phyloP scores from a whole-genome alignment of 1,140 invertebrate genomes.

The Atta colombica region DNA sequence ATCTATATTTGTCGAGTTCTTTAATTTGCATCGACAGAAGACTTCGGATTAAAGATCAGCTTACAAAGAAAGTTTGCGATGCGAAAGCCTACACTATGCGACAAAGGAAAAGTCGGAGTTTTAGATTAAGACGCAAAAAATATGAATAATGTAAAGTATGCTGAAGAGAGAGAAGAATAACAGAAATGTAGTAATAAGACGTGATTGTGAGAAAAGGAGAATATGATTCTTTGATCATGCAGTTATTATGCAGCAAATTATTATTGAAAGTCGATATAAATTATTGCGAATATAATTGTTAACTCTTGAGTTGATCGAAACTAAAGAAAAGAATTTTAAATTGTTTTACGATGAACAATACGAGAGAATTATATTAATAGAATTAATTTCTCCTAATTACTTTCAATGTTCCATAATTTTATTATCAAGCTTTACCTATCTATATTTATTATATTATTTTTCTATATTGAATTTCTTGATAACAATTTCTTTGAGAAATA shows the following conservation, averaged over 20 bases:
- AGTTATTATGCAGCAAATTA: slow-evolving; percentile 3
- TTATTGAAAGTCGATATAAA: slow-evolving; percentile 13
- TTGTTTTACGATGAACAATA: neutral
- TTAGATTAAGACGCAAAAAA: slow-evolving; percentile 40
- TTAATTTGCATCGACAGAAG: slow-evolving; percentile 41
- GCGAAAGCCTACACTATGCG: neutral
- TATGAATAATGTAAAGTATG: slow-evolving; percentile 40
- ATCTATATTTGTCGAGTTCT: slow-evolving; percentile 23
- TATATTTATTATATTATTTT: neutral
- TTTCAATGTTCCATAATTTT: neutral
- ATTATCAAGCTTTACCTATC: neutral
- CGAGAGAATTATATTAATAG: neutral
- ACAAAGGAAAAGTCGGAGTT: slow-evolving; percentile 49
- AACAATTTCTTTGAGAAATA: neutral
- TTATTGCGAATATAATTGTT: neutral
- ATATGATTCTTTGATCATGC: neutral
- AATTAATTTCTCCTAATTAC: neutral
- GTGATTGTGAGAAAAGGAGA: neutral
- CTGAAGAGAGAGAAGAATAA: neutral
- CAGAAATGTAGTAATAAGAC: slow-evolving; percentile 2
- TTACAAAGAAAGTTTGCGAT: slow-evolving; percentile 30
- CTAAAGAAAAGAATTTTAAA: neutral
- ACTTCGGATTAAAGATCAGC: slow-evolving; percentile 36
- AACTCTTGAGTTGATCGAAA: neutral
- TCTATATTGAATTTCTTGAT: neutral